phyloP scores from a whole-genome alignment of 2,888 invertebrate species.

The Polietes domitor region DNA sequence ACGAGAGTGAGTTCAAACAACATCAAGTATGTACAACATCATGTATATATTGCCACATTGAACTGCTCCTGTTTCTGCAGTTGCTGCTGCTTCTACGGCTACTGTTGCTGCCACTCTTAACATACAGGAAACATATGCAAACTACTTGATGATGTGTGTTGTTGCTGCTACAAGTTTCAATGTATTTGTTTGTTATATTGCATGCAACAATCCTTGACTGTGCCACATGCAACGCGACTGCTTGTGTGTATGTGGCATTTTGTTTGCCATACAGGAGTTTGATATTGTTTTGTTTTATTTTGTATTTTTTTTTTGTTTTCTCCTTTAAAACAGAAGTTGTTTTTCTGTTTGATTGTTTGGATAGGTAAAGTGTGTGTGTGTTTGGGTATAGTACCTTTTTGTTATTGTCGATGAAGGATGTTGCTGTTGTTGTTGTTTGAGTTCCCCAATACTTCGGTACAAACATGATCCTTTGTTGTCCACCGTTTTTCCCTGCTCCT shows the following conservation, averaged over 20 bases:
- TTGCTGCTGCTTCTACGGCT: conserved; percentile 34
- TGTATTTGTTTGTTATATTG: conserved; percentile 29
- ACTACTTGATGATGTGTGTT: conserved; percentile 38
- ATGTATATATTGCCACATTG: conserved; percentile 47
- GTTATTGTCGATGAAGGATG: conserved; percentile 15
- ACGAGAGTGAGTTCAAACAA: conserved; percentile 1
- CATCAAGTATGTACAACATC: conserved; percentile 31
- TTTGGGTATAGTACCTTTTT: conserved; percentile 40
- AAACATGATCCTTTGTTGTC: conserved; percentile 53
- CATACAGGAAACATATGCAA: conserved; percentile 66
- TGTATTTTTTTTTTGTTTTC: too few species aligned
- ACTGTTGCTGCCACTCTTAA: conserved; percentile 40
- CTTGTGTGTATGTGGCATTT: conserved; percentile 35
- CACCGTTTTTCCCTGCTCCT: conserved; percentile 19
- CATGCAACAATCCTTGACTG: conserved; percentile 55
- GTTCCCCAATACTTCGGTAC: conserved; percentile 28
- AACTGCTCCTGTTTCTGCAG: conserved; percentile 28
- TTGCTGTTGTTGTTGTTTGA: conserved; percentile 32
- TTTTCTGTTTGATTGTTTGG: conserved; percentile 35
- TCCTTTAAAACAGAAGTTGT: conserved; percentile 5
- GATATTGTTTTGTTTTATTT: conserved; percentile 29
- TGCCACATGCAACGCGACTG: neutral
- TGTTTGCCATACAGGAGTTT: conserved; percentile 40
- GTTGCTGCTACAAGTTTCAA: neutral
- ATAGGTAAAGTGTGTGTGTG: too few species aligned